Evolutionary conservation across 2,797 vertebrate species (phyloP).

Genomic region (Phylloscopus collybita): DNA sequence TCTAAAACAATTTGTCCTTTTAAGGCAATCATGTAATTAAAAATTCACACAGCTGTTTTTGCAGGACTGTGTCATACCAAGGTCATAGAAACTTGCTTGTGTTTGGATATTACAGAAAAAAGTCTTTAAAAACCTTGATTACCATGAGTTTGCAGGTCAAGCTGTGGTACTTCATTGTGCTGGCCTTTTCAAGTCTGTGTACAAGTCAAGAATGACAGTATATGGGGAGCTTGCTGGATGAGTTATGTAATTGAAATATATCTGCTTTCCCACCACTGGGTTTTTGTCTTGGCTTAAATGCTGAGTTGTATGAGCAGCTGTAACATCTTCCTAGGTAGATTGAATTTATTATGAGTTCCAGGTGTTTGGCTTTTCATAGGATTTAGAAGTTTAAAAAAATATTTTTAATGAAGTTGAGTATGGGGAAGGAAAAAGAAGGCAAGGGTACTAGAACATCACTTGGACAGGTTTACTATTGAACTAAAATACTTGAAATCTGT

Average conservation of each 20-base stretch:
- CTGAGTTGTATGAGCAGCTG: background rate
- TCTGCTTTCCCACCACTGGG: background rate
- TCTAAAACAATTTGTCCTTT: conserved; percentile 14
- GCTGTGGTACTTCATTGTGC: background rate
- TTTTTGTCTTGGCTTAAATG: conserved; percentile 33
- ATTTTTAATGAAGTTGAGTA: background rate
- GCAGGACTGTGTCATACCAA: background rate
- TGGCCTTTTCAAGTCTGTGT: background rate
- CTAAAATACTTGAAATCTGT: background rate
- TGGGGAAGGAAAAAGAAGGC: background rate
- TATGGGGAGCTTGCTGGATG: background rate
- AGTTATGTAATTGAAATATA: background rate
- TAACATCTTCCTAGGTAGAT: background rate
- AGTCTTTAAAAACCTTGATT: background rate
- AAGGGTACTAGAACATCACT: background rate
- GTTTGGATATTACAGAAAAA: background rate
- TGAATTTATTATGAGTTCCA: background rate
- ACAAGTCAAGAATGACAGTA: background rate
- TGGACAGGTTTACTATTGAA: background rate
- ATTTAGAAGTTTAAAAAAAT: background rate
- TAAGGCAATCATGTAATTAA: background rate
- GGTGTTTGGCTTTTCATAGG: background rate
- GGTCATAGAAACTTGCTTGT: background rate
- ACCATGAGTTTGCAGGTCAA: background rate
- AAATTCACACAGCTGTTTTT: background rate